Evolutionary conservation across 2,797 vertebrate genomes (phyloP).

Genomic region (Spondyliosoma cantharus): DNA sequence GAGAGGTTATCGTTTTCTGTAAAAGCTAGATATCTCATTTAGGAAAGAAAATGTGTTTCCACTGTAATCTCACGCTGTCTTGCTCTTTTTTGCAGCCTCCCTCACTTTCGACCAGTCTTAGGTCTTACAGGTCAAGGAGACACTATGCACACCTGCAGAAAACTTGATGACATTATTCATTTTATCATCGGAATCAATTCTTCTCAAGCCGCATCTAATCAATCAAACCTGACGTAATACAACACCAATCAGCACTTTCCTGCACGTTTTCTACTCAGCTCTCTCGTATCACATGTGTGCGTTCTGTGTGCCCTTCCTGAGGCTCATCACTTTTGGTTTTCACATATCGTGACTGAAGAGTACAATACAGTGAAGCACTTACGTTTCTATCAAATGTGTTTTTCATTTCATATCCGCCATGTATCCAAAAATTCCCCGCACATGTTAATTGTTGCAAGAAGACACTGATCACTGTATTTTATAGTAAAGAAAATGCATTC

Average conservation of each 20-base stretch:
- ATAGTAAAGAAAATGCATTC: neutral
- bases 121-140: conserved; percentile 47
- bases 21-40: conserved; percentile 16
- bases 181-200: conserved; percentile 42
- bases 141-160: neutral
- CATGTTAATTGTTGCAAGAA: neutral
- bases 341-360: neutral
- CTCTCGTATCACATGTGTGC: conserved; percentile 8
- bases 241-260: conserved; percentile 38
- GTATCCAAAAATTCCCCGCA: neutral
- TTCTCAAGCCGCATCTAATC: conserved; percentile 46
- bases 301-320: neutral
- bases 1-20: neutral
- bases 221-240: conserved; percentile 54
- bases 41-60: neutral
- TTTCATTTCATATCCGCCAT: neutral
- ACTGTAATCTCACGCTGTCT: conserved; percentile 20
- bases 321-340: neutral
- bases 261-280: neutral
- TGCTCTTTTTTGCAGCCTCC: conserved; percentile 1
- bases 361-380: no score
- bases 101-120: conserved; percentile 9
- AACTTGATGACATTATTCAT: conserved; percentile 42
- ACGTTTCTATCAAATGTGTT: neutral
- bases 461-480: neutral